These are phyloP conservation scores for Crioceris asparagi DNA, from an alignment of 2,888 invertebrate species.

Conservation along the genomic window DNA sequence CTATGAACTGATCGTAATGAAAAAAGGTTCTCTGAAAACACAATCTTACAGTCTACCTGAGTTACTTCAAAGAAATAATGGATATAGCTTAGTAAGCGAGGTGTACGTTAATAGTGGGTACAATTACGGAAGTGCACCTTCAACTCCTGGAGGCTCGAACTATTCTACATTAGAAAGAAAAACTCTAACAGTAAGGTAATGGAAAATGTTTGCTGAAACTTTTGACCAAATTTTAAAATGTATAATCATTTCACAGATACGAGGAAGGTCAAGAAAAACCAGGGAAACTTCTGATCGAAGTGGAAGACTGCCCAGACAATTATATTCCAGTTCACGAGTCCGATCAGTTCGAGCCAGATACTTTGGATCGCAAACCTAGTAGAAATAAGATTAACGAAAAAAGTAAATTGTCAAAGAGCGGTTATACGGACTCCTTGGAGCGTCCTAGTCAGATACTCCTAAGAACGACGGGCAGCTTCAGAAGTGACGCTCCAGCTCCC, in stretches of 20 bases:
- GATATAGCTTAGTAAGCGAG: constrained; percentile 63
- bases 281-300: constrained; percentile 74
- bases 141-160: constrained; percentile 48
- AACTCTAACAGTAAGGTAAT: constrained; percentile 30
- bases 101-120: constrained; percentile 71
- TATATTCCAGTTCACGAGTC: constrained; percentile 67
- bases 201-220: not conserved
- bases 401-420: constrained; percentile 13
- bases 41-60: constrained; percentile 44
- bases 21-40: constrained; percentile 20
- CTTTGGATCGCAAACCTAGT: constrained; percentile 67
- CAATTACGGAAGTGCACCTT: constrained; percentile 49
- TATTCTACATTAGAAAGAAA: constrained; percentile 41
- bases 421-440: constrained; percentile 44
- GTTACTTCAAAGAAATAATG: constrained; percentile 40
- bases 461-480: constrained; percentile 60
- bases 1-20: constrained; percentile 39
- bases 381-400: constrained; percentile 22
- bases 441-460: constrained; percentile 49
- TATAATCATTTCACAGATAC: constrained; percentile 32
- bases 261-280: constrained; percentile 51
- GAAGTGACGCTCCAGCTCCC: constrained; percentile 36
- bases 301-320: constrained; percentile 70
- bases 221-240: not conserved
- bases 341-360: constrained; percentile 77